These are phyloP conservation scores for mouse (Mus musculus) DNA, from an alignment of 2,113 vertebrate genomes.

Conservation along the genomic window DNA sequence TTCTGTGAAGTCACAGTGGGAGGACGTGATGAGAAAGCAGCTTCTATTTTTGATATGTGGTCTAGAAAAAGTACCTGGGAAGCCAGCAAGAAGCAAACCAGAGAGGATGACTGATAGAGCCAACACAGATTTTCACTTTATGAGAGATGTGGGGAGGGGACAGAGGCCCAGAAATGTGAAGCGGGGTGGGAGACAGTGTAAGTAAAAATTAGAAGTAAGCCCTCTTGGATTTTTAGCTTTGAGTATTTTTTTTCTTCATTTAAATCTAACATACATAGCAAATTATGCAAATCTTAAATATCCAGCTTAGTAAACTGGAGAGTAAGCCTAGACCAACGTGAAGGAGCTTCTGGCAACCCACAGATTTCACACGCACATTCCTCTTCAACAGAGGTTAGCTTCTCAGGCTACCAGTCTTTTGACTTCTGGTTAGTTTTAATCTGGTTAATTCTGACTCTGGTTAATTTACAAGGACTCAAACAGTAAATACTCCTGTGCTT, in stretches of 20 bases:
- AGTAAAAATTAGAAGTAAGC: background rate
- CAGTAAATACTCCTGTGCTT: background rate
- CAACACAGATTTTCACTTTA: background rate
- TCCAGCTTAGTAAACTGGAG: background rate
- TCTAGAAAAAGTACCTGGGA: constrained; percentile 60
- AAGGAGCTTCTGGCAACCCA: background rate
- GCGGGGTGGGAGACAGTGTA: background rate
- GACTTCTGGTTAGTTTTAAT: background rate
- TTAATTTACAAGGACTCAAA: background rate
- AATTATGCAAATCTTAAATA: background rate
- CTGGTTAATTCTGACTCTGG: background rate
- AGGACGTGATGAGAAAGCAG: constrained; percentile 60
- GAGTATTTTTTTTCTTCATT: constrained; percentile 21
- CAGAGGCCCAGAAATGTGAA: background rate
- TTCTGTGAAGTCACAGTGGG: constrained; percentile 25
- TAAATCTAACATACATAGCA: background rate
- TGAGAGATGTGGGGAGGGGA: background rate
- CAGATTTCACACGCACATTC: background rate
- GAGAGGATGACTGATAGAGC: background rate
- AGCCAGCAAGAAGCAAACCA: constrained; percentile 15
- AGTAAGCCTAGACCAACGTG: background rate
- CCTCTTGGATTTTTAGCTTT: background rate
- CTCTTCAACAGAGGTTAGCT: background rate
- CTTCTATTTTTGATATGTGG: constrained; percentile 69
- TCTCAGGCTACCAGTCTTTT: background rate